Conservation (phyloP, 92 coral and sea anemone species). For the Umimayanthus kanabou region DNA sequence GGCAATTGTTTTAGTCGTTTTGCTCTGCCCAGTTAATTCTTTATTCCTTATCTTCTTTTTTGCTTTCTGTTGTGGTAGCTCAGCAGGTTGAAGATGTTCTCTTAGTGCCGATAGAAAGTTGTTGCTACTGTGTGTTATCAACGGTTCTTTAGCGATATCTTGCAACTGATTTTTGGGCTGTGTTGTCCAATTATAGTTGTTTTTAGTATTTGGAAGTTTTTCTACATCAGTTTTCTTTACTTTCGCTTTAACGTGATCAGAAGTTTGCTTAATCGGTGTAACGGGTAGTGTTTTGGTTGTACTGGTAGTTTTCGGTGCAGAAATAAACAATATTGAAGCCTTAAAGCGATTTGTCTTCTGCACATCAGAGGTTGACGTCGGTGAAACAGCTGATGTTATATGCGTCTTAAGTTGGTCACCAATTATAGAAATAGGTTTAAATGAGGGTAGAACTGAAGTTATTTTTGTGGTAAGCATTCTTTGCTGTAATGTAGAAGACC, state of each 20-base stretch:
- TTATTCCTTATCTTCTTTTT: background rate
- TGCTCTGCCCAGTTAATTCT: background rate
- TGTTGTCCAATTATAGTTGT: background rate
- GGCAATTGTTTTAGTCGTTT: background rate
- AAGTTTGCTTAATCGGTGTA: background rate
- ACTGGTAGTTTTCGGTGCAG: background rate
- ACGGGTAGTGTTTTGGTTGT: background rate
- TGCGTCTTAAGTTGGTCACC: background rate
- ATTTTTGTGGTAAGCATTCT: background rate
- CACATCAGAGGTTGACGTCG: background rate
- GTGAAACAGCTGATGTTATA: background rate
- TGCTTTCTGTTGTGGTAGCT: background rate
- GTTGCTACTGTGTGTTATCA: background rate
- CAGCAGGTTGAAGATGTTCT: conserved; percentile 5
- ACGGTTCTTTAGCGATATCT: conserved; percentile 1
- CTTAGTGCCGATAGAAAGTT: background rate
- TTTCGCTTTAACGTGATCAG: background rate
- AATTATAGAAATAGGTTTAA: background rate
- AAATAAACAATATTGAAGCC: background rate
- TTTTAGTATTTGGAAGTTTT: background rate
- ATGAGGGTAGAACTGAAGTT: background rate
- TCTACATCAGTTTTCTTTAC: background rate
- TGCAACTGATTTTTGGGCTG: background rate
- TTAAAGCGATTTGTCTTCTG: background rate
- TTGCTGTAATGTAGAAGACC: background rate